Evolutionary conservation across 2,888 invertebrate species (phyloP).

Genomic region (Tubulanus polymorphus): DNA sequence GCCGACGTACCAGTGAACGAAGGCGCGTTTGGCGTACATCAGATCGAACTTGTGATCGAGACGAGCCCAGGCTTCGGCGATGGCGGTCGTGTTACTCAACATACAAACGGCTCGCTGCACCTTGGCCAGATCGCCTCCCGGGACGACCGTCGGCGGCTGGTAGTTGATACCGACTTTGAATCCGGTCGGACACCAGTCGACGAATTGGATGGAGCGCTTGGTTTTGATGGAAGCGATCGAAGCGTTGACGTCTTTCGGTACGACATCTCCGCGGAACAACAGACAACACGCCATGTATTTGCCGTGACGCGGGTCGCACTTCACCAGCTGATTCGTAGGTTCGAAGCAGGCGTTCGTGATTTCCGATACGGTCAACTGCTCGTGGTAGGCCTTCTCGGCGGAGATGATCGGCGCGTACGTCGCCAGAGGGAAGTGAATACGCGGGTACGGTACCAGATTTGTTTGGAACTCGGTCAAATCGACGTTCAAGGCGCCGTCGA

Average conservation of each 20-base stretch:
- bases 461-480: slow-evolving; percentile 58
- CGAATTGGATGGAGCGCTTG: slow-evolving; percentile 49
- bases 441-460: slow-evolving; percentile 51
- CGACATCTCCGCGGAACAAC: slow-evolving; percentile 51
- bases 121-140: slow-evolving; percentile 59
- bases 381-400: slow-evolving; percentile 91
- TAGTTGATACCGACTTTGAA: slow-evolving; percentile 76
- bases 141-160: slow-evolving; percentile 66
- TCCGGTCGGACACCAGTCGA: slow-evolving; percentile 47
- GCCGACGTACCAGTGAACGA: slow-evolving; percentile 81
- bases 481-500: slow-evolving; percentile 58
- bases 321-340: slow-evolving; percentile 49
- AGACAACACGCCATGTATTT: slow-evolving; percentile 57
- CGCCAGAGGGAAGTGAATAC: slow-evolving; percentile 79
- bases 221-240: slow-evolving; percentile 50
- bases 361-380: slow-evolving; percentile 60
- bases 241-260: slow-evolving; percentile 50
- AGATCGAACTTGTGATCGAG: slow-evolving; percentile 74
- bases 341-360: slow-evolving; percentile 47
- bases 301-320: slow-evolving; percentile 49
- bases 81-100: slow-evolving; percentile 87
- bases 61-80: slow-evolving; percentile 80
- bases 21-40: slow-evolving; percentile 79
- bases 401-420: slow-evolving; percentile 89
- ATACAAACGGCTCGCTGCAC: slow-evolving; percentile 76